Base-by-base conservation (phyloP, 1,140 invertebrate species). In the Megalonaias nervosa region DNA sequence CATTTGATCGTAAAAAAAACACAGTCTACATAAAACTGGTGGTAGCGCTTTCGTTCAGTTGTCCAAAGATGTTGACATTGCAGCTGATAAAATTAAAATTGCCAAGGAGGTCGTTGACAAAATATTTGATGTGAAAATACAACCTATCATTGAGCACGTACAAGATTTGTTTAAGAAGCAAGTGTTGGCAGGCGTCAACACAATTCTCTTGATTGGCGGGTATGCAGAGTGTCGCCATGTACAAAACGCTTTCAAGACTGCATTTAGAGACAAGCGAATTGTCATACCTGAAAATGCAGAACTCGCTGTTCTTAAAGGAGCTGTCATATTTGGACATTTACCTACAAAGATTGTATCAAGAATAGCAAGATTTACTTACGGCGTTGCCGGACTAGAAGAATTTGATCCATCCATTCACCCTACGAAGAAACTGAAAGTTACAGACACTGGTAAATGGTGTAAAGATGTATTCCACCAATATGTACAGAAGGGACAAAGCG, bases 301-400 rank as follows among this genome's bases (percentile, higher is more conserved):
- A 16, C 69, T 79, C 17, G 56, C 75, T 17, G 75, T 77, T 23
- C 31, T 77, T 62, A 77, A 77, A 72, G 75, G 75, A 19, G 75
- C 75, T 15, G 75, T 77, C 2, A 72, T 77, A 17, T 77, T 67
- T 31, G 75, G 75, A 15, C 75, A 77, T 26, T 67, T 61, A 16
- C 70, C 70, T 6, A 68, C 55, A 5, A 58, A 21, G 16, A 72
- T 77, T 62, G n/a, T 23, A 26, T 31, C 58, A 0, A 66, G 75
- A 17, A 23, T 77, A 14, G 21, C 58, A 5, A n/a, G 38, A 57
- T 55, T 55, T 16, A 67, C 75, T 1, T 77, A 77, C 55, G 75
- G 75, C 3, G 17, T 68, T 38, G 38, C 38, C 38, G 38, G 38
- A 38, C 9, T 38, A 3, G 38, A 38, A 0, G 17, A 21, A 19